Base-by-base conservation (phyloP, 2,888 invertebrate species). In the Margaritifera margaritifera region DNA sequence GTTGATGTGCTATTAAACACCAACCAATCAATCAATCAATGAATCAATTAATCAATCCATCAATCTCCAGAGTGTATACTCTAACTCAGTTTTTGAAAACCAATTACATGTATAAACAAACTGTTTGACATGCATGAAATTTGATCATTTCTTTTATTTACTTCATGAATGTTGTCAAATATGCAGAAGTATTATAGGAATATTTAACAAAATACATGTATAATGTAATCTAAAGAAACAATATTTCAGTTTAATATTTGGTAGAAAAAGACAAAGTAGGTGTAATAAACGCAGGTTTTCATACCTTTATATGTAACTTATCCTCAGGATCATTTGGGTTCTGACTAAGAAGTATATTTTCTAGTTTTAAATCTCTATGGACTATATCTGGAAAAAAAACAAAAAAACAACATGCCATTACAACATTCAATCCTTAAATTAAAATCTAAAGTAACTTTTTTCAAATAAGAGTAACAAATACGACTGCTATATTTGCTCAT, bases 301-400 rank as follows among this genome's bases (percentile, higher is more conserved):
- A 42, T 74, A 89, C 89, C 85, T 89, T 92, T 60, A 92, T 91
- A 78, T 90, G 91, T 66, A 91, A 87, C 62, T 90, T 86, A 78
- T 92, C 92, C 18, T 81, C 74, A 5, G 85, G 82, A 80, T 92
- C 90, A 22, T 87, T 77, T 2, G 92, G 92, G 84, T 92, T 91
- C 59, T 87, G 86, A 67, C 90, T 90, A 24, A 92, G 85, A 72
- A 92, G 86, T 69, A 89, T 88, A 77, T 90, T 90, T 74, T 90
- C 89, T 70, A 90, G 77, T 72, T 90, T 90, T 53, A 90, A 75
- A 78, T 90, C 90, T 77, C 90, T 78, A 78, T 90, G 90, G 31
- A 89, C 87, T 80, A 90, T 89, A 73, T 87, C 89, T 89, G 83
- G 22, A 84, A 80, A 31, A 27, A 66, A 62, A 58, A 20, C 25